Evolutionary conservation across 2,113 vertebrate species (phyloP), one percentile per base, ranked within the genome.

Genomic region (Heloderma charlesbogerti): DNA sequence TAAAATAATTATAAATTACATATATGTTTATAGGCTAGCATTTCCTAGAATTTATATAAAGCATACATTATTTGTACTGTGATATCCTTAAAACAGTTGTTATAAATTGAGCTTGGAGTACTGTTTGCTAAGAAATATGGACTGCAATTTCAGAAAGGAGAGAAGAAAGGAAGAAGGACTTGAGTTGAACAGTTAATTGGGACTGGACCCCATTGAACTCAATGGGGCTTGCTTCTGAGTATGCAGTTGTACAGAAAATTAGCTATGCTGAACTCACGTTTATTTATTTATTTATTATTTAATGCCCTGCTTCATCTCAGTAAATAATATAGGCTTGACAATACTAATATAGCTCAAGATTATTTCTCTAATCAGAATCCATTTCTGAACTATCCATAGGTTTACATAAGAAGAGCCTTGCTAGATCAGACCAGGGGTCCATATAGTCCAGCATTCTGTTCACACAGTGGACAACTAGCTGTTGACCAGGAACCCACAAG

Each of bases 41-140:
- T 93, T 94, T 87, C 93, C 94, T 95, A 90, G 95, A 66, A 94
- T 94, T 92, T 96, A 51, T 92, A 89, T 94, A 95, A 51, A 80
- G 31, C 25, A 34, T 79, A 27, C 48, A 93, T 92, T 34, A 74
- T 94, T 94, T 90, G 71, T 90, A 90, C 57, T 93, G 75, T 40
- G 72, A 92, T 90, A 90, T 66, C 90, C 94, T 94, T 93, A 92
- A 60, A 0, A 29, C 12, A 80, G 45, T 48, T 31, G 43, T 27
- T 34, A 54, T 34, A 54, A 34, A 18, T 81, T 29, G 10, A 54
- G 45, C 6, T 54, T 81, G 51, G 29, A 18, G 13, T 29, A 54
- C 78, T 54, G 31, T 54, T 81, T 81, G 29, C 3, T 81, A 31
- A 29, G 45, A 80, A 51, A 29, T 31, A 15, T 9, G 10, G 27